Conservation (phyloP, 1,140 invertebrate genomes). For the Drosophila insularis region DNA sequence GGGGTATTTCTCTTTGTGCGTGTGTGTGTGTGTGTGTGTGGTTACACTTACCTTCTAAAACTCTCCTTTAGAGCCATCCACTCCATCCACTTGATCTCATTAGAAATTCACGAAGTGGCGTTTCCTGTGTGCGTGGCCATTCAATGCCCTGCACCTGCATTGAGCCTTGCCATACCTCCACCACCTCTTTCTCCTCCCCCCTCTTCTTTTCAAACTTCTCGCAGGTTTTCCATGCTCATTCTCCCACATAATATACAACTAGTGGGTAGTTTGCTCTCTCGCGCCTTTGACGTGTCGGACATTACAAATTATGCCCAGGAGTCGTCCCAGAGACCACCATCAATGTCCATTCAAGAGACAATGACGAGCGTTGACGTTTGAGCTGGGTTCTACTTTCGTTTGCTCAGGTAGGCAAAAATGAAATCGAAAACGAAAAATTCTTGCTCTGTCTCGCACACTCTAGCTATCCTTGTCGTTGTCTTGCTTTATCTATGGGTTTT, state of each 20-base stretch:
- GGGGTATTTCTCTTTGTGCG: not conserved
- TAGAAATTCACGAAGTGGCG: slow-evolving; percentile 66
- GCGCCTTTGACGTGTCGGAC: slow-evolving; percentile 68
- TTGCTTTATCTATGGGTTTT: slow-evolving; percentile 34
- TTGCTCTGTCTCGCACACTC: not conserved
- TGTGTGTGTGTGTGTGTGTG: slow-evolving; percentile 27
- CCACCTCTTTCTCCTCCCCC: not conserved
- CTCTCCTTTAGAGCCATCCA: not conserved
- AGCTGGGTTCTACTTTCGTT: slow-evolving; percentile 47
- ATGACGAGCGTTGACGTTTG: slow-evolving; percentile 73
- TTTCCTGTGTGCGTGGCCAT: slow-evolving; percentile 64
- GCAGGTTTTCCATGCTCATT: too few relatives aligned
- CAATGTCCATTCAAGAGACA: slow-evolving; percentile 64
- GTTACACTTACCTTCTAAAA: slow-evolving; percentile 36
- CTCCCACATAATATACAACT: too few relatives aligned
- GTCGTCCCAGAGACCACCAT: slow-evolving; percentile 62
- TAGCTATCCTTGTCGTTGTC: not conserved
- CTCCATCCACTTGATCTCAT: slow-evolving; percentile 43
- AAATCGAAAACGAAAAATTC: slow-evolving; percentile 46
- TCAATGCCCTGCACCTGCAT: slow-evolving; percentile 54
- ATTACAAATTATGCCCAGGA: slow-evolving; percentile 79
- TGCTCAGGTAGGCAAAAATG: slow-evolving; percentile 51
- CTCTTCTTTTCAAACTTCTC: not conserved
- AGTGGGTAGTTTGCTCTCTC: slow-evolving; percentile 13
- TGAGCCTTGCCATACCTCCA: not conserved